Percentiles rank a stretch among this genome's conserved stretches.
phyloP scores from a whole-genome alignment of 2,113 vertebrate genomes.

The Xenopus laevis region DNA sequence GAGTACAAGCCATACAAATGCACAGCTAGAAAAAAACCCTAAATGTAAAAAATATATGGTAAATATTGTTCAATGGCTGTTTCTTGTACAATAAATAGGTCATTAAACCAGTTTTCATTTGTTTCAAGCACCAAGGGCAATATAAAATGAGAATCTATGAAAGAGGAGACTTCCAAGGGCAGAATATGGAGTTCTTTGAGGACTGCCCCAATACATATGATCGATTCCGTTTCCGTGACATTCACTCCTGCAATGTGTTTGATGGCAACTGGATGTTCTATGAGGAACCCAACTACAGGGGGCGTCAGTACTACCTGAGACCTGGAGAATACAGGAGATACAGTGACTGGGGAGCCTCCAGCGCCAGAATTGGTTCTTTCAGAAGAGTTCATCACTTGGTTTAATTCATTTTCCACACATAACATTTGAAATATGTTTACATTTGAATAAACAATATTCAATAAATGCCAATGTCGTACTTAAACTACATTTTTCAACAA shows the following conservation, averaged over 20 bases:
- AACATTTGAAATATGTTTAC: too few relatives aligned
- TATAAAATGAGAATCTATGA: neutral
- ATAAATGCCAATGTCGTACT: too few relatives aligned
- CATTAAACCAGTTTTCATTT: too few relatives aligned
- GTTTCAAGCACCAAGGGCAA: neutral
- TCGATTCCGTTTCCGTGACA: neutral
- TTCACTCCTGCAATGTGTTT: neutral
- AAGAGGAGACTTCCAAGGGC: neutral
- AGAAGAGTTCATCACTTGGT: neutral
- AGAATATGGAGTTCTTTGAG: neutral
- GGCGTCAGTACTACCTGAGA: neutral
- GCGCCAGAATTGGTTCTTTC: neutral
- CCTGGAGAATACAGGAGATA: neutral
- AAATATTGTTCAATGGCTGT: too few relatives aligned
- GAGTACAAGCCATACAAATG: too few relatives aligned
- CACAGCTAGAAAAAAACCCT: too few relatives aligned
- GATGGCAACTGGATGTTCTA: neutral
- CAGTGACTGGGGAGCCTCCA: neutral
- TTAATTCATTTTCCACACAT: neutral
- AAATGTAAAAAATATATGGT: too few relatives aligned
- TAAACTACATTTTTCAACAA: too few relatives aligned
- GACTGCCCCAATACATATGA: neutral
- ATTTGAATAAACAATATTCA: too few relatives aligned
- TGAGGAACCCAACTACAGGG: neutral
- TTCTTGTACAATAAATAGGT: too few relatives aligned